A percentile compares a stretch with the other conserved stretches of the same genome.
Evolutionary conservation across 2,113 vertebrate species (phyloP).

Genomic region (Pelobates fuscus): DNA sequence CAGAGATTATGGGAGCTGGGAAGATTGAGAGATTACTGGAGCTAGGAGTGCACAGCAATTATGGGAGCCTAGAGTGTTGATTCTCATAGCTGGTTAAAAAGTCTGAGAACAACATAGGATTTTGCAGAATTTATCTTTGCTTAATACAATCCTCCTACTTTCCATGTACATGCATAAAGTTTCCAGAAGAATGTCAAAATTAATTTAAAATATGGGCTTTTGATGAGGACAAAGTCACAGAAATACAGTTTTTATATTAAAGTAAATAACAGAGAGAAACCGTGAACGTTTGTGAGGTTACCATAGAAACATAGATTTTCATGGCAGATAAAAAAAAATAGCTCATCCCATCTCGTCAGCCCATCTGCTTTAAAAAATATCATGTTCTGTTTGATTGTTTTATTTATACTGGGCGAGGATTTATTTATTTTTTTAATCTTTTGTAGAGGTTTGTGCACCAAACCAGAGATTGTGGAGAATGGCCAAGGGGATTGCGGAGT

Average conservation of each 20-base stretch:
- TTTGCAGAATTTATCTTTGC: too few species aligned
- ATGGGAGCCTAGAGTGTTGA: too few species aligned
- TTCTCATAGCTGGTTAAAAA: too few species aligned
- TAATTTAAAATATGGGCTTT: too few species aligned
- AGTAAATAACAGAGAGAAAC: not conserved
- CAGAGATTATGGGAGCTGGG: not conserved
- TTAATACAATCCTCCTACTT: too few species aligned
- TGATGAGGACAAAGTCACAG: not conserved
- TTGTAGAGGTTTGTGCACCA: too few species aligned
- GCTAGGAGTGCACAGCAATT: too few species aligned
- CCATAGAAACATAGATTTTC: not conserved
- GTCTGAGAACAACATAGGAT: not conserved
- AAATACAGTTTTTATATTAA: not conserved
- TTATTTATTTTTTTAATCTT: not conserved
- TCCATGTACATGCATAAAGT: too few species aligned
- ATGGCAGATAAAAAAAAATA: not conserved
- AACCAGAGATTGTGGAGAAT: too few species aligned
- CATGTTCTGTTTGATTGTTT: not conserved
- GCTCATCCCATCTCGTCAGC: not conserved
- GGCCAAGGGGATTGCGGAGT: too few species aligned
- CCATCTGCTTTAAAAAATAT: constrained; percentile 3
- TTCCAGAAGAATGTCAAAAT: too few species aligned
- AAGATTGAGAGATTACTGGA: too few species aligned
- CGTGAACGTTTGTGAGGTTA: not conserved
- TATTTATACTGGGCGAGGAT: not conserved